Evolutionary conservation across 2,113 vertebrate genomes (phyloP), one percentile per base, ranked within the genome.

Genomic region (Gadus chalcogrammus): DNA sequence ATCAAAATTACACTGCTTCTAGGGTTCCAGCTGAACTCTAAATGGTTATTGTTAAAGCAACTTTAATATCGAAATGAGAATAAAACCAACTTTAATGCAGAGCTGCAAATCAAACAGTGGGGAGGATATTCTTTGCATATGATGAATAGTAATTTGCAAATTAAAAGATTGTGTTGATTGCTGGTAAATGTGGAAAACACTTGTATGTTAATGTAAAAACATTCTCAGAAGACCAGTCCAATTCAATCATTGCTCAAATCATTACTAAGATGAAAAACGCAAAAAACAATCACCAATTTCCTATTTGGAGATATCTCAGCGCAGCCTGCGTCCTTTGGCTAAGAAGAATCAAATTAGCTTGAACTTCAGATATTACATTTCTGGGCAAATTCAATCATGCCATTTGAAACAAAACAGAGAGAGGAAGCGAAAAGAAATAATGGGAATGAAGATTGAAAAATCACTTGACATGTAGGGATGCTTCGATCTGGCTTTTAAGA

Each of bases 221-320:
- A 75, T 66, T 61, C 27, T 3, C 3, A 74, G 70, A 75, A 71
- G 28, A 82, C n/a, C 60, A 60, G 4, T 61, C n/a, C 18, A 22
- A 22, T 27, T 62, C 61, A 62, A 3, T 62, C 20, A 31, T 35
- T 28, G 64, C 72, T 76, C 62, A 82, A 78, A 82, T 75, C 67
- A 72, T 70, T 20, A 79, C 64, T 72, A 70, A 74, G 73, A 88
- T 88, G 84, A 82, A 85, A 88, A 88, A 85, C 22, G 81, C 75
- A 86, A 87, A 86, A 79, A 88, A 82, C 87, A 87, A 88, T 90
- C 77, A 89, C 81, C 86, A 82, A 90, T 86, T 88, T 85, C 69
- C 79, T 53, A 69, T 81, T 82, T 87, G 81, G 87, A 74, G 85
- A 72, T 78, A 88, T 88, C 76, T 76, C 69, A 71, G 70, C 81